phyloP scores from a whole-genome alignment of 53 echinoderm and acorn worm genomes.

The Temnopleurus reevesii region DNA sequence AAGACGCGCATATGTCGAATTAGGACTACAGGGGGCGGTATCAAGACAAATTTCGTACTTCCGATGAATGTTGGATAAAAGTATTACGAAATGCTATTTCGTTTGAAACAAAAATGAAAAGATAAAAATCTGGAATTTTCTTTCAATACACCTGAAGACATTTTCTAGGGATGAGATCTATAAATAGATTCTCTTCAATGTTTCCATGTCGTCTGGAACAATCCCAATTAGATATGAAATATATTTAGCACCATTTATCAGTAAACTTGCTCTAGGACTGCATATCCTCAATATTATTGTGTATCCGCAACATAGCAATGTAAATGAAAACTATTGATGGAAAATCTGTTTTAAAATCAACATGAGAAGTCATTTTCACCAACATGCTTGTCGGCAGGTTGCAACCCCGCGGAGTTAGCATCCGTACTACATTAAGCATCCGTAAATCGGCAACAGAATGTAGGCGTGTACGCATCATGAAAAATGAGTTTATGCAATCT shows the following conservation, averaged over 20 bases:
- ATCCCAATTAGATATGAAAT: no score
- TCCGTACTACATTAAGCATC: conserved; percentile 44
- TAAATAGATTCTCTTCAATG: no score
- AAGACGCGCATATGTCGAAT: no score
- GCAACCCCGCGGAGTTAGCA: conserved; percentile 14
- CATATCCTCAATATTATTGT: neutral
- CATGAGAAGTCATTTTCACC: conserved; percentile 1
- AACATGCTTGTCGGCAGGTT: neutral
- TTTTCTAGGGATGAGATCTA: no score
- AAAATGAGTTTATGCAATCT: conserved; percentile 55
- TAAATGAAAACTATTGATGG: neutral
- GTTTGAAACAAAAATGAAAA: no score
- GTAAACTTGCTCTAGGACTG: neutral
- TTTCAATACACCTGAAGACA: no score
- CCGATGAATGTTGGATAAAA: no score
- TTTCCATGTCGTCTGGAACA: no score
- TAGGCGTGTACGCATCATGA: conserved; percentile 49
- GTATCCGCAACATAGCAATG: neutral
- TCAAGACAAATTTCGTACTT: no score
- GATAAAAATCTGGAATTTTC: no score
- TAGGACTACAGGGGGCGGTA: no score
- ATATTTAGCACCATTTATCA: neutral
- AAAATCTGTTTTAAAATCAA: neutral
- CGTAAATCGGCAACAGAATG: conserved; percentile 48
- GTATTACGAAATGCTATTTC: no score